Evolutionary conservation across 2,888 invertebrate species (phyloP).

Genomic region (Dione juno): DNA sequence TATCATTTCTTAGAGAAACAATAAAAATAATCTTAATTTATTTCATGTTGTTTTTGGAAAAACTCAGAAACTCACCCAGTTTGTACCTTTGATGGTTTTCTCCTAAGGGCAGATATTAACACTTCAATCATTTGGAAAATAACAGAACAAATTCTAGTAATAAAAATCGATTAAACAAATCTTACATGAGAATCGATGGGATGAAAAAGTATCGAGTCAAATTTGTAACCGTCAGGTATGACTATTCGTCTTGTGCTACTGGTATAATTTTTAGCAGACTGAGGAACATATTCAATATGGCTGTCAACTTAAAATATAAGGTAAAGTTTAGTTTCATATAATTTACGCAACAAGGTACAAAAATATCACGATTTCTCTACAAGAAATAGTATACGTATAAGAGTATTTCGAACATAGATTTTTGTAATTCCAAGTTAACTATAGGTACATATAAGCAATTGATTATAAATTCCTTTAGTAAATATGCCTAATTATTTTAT

Average conservation of each 20-base stretch:
- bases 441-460: too few species aligned
- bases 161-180: background rate
- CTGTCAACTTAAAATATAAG: constrained; percentile 58
- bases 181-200: constrained; percentile 21
- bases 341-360: too few species aligned
- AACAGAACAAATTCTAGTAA: background rate
- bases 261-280: constrained; percentile 47
- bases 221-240: constrained; percentile 54
- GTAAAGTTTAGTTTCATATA: too few species aligned
- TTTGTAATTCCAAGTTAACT: too few species aligned
- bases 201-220: constrained; percentile 33
- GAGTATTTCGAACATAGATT: too few species aligned
- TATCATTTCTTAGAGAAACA: background rate
- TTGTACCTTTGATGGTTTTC: constrained; percentile 12
- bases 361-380: too few species aligned
- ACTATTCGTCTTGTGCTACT: constrained; percentile 53
- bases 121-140: background rate
- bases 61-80: constrained; percentile 1
- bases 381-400: too few species aligned
- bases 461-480: too few species aligned
- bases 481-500: too few species aligned
- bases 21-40: background rate
- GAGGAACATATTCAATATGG: constrained; percentile 52
- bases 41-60: background rate
- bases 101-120: background rate